Conservation (phyloP, 2,113 vertebrate genomes). For the Seriola quinqueradiata region DNA sequence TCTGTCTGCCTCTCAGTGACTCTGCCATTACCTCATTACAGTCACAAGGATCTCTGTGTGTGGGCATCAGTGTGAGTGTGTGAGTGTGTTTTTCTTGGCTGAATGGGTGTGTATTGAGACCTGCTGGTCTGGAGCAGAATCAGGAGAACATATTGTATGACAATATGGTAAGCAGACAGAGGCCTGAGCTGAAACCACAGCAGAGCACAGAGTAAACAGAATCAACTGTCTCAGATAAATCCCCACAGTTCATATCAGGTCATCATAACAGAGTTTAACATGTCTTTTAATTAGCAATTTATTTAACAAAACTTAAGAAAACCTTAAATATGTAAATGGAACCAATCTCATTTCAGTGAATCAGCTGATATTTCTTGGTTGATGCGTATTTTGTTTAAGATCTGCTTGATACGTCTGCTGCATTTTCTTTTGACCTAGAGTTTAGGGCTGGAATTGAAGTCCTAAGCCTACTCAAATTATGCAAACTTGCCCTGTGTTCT, state of each 20-base stretch:
- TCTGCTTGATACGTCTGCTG: background rate
- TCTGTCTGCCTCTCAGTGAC: conserved; percentile 34
- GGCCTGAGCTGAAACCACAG: conserved; percentile 20
- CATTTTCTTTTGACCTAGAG: background rate
- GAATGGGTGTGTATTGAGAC: conserved; percentile 16
- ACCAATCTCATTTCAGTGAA: background rate
- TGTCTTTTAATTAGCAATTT: background rate
- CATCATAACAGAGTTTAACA: background rate
- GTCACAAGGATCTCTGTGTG: conserved; percentile 39
- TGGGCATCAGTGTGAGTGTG: background rate
- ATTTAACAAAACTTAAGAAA: background rate
- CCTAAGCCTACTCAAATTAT: background rate
- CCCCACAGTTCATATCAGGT: background rate
- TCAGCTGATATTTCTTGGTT: background rate
- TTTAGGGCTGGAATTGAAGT: background rate
- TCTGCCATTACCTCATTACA: conserved; percentile 65
- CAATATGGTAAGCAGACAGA: conserved; percentile 28
- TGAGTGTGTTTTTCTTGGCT: conserved; percentile 35
- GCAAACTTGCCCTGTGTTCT: too few species aligned
- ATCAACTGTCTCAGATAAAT: conserved; percentile 8
- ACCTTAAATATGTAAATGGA: background rate
- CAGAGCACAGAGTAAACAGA: conserved; percentile 11
- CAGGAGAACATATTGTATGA: conserved; percentile 69
- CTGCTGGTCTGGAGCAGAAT: conserved; percentile 65
- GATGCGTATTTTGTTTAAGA: background rate